Conservation (phyloP, 1,140 invertebrate species). For the Cherax destructor region DNA sequence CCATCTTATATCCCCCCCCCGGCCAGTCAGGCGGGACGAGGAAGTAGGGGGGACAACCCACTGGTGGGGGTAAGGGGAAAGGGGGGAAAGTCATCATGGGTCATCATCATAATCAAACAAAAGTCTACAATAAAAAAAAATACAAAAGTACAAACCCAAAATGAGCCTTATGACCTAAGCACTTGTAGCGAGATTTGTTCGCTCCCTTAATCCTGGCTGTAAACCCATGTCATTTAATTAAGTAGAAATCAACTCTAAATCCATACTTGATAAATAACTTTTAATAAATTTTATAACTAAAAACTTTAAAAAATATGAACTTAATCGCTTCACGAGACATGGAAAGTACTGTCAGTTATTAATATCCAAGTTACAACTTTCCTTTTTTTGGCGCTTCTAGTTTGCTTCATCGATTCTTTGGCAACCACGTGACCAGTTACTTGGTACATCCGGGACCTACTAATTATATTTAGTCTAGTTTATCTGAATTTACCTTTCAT, state of each 20-base stretch:
- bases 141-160: slow-evolving; percentile 14
- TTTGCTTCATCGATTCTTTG: slow-evolving; percentile 66
- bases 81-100: slow-evolving; percentile 32
- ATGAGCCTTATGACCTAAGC: background rate
- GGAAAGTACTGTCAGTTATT: no score
- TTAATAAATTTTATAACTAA: slow-evolving; percentile 28
- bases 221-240: no score
- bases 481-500: background rate
- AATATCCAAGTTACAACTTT: no score
- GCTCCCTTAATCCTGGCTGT: slow-evolving; percentile 3
- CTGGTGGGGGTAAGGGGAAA: slow-evolving; percentile 21
- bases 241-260: no score
- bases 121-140: slow-evolving; percentile 48
- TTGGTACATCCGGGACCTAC: slow-evolving; percentile 27
- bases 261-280: slow-evolving; percentile 14
- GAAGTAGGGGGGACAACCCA: slow-evolving; percentile 22
- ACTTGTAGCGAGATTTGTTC: slow-evolving; percentile 43
- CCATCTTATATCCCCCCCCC: slow-evolving; percentile 2
- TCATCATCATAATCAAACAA: slow-evolving; percentile 60
- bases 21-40: slow-evolving; percentile 38
- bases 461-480: slow-evolving; percentile 38
- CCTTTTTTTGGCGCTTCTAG: slow-evolving; percentile 31
- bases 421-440: slow-evolving; percentile 60
- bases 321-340: no score
- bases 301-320: slow-evolving; percentile 5